Evolutionary conservation across 2,797 vertebrate genomes (phyloP).

Genomic region (Pelobates cultripes): DNA sequence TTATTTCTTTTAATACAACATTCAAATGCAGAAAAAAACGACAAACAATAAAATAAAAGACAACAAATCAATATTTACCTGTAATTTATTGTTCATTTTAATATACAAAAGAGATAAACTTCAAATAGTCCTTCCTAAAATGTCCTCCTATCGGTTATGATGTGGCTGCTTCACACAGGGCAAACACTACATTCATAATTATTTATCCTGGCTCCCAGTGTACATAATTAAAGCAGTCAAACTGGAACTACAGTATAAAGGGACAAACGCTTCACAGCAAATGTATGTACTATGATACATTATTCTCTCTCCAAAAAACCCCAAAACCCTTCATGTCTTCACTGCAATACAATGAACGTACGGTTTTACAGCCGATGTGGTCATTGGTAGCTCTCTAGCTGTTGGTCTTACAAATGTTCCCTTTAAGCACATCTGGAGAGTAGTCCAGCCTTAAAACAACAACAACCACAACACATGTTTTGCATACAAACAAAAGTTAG

Average conservation of each 20-base stretch:
- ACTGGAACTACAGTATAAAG: slow-evolving; percentile 89
- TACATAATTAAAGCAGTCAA: slow-evolving; percentile 77
- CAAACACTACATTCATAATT: slow-evolving; percentile 90
- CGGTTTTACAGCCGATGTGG: slow-evolving; percentile 66
- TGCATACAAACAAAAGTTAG: too few species aligned
- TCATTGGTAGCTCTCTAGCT: background rate
- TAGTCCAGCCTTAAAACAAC: too few species aligned
- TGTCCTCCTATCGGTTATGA: slow-evolving; percentile 77
- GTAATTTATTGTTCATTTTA: slow-evolving; percentile 89
- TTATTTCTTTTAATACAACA: too few species aligned
- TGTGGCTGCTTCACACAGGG: slow-evolving; percentile 78
- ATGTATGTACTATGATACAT: slow-evolving; percentile 89
- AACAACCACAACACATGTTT: too few species aligned
- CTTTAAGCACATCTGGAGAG: too few species aligned
- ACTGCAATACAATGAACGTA: slow-evolving; percentile 79
- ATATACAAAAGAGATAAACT: slow-evolving; percentile 95
- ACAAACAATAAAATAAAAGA: background rate
- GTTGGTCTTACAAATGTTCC: background rate
- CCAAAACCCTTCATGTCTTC: slow-evolving; percentile 78
- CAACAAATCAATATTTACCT: slow-evolving; percentile 63
- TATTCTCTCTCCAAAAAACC: slow-evolving; percentile 71
- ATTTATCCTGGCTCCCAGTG: slow-evolving; percentile 85
- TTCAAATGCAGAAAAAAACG: background rate
- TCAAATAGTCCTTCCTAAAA: slow-evolving; percentile 85
- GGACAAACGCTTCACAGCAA: slow-evolving; percentile 86